Conservation (phyloP, 2,888 invertebrate genomes). For the Dasysyrphus albostriatus region DNA sequence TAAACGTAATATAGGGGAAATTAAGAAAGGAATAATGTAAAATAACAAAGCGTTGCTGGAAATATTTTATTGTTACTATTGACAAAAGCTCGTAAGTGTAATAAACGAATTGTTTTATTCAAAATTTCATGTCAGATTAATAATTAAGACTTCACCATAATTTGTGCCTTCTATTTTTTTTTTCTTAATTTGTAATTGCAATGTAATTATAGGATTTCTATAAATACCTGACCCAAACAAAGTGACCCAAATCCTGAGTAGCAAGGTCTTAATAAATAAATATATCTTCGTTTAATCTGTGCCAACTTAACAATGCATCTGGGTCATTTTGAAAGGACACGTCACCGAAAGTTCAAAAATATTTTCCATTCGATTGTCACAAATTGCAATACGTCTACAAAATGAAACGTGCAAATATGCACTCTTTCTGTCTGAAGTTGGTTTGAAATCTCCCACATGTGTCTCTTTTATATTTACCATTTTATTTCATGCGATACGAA, state of each 20-base stretch:
- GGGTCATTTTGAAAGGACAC: conserved; percentile 42
- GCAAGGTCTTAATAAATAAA: conserved; percentile 1
- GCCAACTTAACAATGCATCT: background rate
- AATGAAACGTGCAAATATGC: conserved; percentile 41
- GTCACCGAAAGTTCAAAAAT: background rate
- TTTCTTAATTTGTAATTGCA: too few relatives aligned
- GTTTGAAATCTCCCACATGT: conserved; percentile 28
- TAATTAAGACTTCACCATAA: too few relatives aligned
- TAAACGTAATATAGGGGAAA: too few relatives aligned
- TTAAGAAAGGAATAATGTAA: too few relatives aligned
- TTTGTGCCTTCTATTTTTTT: too few relatives aligned
- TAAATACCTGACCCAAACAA: background rate
- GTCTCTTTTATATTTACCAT: conserved; percentile 19
- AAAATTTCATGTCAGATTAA: too few relatives aligned
- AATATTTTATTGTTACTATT: too few relatives aligned
- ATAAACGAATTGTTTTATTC: too few relatives aligned
- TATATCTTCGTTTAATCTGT: background rate
- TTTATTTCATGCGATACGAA: conserved; percentile 13
- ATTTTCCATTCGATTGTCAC: conserved; percentile 18
- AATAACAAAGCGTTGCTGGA: too few relatives aligned
- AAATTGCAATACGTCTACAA: conserved; percentile 26
- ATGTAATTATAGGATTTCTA: background rate
- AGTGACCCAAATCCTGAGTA: background rate
- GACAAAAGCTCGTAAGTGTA: too few relatives aligned
- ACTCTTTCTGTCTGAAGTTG: background rate